Evolutionary conservation across 2,888 invertebrate genomes (phyloP), one percentile per base, ranked within the genome.

Genomic region (Leptinotarsa juncta): DNA sequence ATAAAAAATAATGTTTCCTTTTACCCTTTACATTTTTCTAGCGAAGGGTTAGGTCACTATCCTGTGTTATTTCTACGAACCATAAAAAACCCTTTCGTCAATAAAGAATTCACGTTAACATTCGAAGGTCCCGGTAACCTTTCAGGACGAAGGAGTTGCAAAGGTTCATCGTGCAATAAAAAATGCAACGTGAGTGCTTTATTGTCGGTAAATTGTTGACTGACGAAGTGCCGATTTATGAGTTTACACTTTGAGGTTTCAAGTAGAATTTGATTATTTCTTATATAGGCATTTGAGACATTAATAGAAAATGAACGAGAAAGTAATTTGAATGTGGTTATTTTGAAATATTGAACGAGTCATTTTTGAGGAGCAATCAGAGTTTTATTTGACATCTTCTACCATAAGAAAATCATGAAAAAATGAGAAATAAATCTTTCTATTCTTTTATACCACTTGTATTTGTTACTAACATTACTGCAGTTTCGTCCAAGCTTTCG

Each of bases 11-110:
- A 76, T 60, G 76, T 60, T 70, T 81, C 84, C 83, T 83, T 83
- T 83, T 78, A 79, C 79, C 79, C 66, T 80, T 81, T 80, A 55
- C 55, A 53, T 55, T 70, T 66, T 70, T 70, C 15, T 26, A 81
- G 78, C 78, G 81, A 84, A 84, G 84, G 84, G 83, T 84, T 83
- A 82, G 80, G 80, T 79, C 79, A 78, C 78, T 78, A 78, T 73
- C 77, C 81, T 77, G 74, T 79, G 73, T 74, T 70, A 75, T 79
- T 79, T 79, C 81, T 78, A 79, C 78, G 80, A 79, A 75, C 78
- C 80, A 78, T 82, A 82, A 83, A 80, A 81, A 82, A 82, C 80
- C 80, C 82, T 80, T 83, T 82, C 80, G 76, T 81, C 80, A 82
- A 83, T 83, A 81, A 82, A 82, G 66, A 51, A 71, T 66, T 75